Conservation (phyloP, 2,888 invertebrate species). For the Nyleta sp. region DNA sequence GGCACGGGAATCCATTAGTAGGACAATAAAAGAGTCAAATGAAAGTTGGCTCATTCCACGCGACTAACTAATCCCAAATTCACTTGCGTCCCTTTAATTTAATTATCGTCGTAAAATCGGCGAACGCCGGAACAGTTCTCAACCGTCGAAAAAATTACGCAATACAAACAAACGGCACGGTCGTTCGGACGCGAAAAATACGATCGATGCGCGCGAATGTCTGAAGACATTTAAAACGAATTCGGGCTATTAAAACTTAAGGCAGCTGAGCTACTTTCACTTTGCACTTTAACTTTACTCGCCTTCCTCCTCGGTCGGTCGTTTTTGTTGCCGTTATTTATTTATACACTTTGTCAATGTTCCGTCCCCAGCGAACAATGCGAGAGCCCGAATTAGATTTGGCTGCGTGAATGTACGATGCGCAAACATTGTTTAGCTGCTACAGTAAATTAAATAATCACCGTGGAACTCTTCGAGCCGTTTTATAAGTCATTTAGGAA, state of each 20-base stretch:
- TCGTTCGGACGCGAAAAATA: conserved; percentile 32
- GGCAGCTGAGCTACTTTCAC: conserved; percentile 20
- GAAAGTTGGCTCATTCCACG: conserved; percentile 29
- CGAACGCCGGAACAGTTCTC: conserved; percentile 24
- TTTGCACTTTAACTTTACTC: conserved; percentile 17
- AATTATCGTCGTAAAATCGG: conserved; percentile 48
- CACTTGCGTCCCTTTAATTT: conserved; percentile 31
- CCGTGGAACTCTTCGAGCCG: conserved; percentile 11
- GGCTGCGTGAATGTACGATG: conserved; percentile 2
- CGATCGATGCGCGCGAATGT: conserved; percentile 29
- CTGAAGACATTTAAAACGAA: conserved; percentile 55
- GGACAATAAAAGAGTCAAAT: conserved; percentile 41
- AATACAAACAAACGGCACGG: conserved; percentile 26
- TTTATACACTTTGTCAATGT: conserved; percentile 28
- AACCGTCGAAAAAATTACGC: conserved; percentile 28
- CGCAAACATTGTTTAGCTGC: conserved; percentile 11
- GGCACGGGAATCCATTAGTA: conserved; percentile 36
- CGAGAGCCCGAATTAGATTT: conserved; percentile 16
- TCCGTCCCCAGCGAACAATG: conserved; percentile 1
- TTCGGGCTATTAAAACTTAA: conserved; percentile 46
- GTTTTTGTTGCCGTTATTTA: background rate
- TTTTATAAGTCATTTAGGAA: conserved; percentile 20
- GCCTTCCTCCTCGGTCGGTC: background rate
- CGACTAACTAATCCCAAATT: conserved; percentile 32
- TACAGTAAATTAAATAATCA: conserved; percentile 23